phyloP scores from a whole-genome alignment of 1,140 invertebrate genomes.

The Copidosoma floridanum region DNA sequence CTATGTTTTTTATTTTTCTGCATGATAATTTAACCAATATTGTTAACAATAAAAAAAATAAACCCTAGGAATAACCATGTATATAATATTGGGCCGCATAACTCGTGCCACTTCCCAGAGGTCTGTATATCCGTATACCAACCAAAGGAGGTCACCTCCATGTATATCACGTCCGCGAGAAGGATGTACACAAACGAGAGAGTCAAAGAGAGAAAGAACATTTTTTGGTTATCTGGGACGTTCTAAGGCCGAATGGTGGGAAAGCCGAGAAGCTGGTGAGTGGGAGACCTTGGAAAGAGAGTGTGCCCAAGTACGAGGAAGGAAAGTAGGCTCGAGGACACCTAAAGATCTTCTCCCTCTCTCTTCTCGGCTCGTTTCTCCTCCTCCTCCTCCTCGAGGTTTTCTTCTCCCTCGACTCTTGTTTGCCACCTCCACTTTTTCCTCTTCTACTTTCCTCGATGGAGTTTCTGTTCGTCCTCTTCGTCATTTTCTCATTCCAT shows the following conservation, averaged over 20 bases:
- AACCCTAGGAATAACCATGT: too few relatives aligned
- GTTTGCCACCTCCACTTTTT: background rate
- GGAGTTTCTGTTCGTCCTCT: background rate
- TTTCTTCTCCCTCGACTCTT: background rate
- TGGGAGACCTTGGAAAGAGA: conserved; percentile 46
- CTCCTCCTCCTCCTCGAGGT: background rate
- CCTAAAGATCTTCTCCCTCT: conserved; percentile 1
- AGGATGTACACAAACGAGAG: conserved; percentile 20
- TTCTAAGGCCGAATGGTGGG: conserved; percentile 6
- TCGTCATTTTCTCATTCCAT: background rate
- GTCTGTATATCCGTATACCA: too few relatives aligned
- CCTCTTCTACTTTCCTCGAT: too few relatives aligned
- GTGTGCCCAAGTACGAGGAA: conserved; percentile 32
- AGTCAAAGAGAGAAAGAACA: background rate
- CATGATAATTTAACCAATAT: too few relatives aligned
- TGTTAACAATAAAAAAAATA: too few relatives aligned
- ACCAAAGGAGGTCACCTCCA: conserved; percentile 12
- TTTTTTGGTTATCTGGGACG: conserved; percentile 43
- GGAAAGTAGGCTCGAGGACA: conserved; percentile 44
- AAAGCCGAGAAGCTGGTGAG: conserved; percentile 24
- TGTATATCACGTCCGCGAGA: background rate
- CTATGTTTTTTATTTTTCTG: too few relatives aligned
- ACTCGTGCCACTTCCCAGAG: conserved; percentile 16
- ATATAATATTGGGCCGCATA: too few relatives aligned
- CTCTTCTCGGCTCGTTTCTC: background rate